Evolutionary conservation across 2,113 vertebrate genomes (phyloP), one percentile per base, ranked within the genome.

Genomic region (Mesoclemmys tuberculata): DNA sequence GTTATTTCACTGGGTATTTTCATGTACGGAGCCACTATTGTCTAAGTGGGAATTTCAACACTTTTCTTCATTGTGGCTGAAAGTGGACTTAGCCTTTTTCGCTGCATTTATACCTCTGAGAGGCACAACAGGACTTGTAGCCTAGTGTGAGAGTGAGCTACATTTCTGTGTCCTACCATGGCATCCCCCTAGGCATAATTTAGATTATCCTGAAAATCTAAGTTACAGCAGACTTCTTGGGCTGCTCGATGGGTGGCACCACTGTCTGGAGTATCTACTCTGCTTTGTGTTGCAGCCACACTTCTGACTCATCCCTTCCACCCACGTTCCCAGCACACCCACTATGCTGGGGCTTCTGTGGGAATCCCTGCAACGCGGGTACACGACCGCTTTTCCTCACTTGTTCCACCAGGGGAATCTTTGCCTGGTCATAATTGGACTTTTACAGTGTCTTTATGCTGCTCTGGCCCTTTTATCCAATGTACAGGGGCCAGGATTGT

Each of bases 401-500:
- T 55, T 89, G 21, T 77, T 86, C 41, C 79, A 38, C 9, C 18
- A 41, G 13, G 54, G 21, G 10, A 44, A 4, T n/a, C 27, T 48
- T 77, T 58, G 3, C 1, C 10, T 38, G 24, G 2, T 6, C 14
- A 5, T 51, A 8, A 13, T 16, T 68, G 29, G 18, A 35, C 26
- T 92, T 77, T 11, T 11, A 56, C 3, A 4, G 1, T 5, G 61
- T 31, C 35, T 81, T 86, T 84, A 48, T 64, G 18, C 2, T 90
- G 84, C 21, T 5, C 88, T 84, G 14, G 9, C 90, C 68, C 84
- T 71, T 19, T 1, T 1, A 44, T 5, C 3, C 22, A 54, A 26
- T 5, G n/a, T 0, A 0, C 31, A 64, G 13, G 1, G 21, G n/a
- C 10, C 21, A 38, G 54, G 78, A 19, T 18, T 41, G 48, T 18